Percentiles rank a stretch among this genome's conserved stretches.
Evolutionary conservation across 2,888 invertebrate species (phyloP).

Genomic region (Carabus problematicus): DNA sequence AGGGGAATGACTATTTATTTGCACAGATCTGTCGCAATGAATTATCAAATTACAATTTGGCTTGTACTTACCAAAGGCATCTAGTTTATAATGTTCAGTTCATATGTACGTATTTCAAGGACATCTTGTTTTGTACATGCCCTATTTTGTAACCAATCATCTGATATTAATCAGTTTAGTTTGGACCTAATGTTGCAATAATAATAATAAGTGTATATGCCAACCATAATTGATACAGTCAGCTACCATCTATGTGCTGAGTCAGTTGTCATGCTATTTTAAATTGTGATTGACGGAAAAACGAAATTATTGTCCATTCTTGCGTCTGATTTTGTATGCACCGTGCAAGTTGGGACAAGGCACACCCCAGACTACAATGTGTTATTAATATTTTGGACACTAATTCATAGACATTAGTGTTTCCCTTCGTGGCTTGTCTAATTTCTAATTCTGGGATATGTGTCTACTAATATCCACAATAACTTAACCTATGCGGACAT

Average conservation of each 20-base stretch:
- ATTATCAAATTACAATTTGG: neutral
- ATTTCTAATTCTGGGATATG: slow-evolving; percentile 3
- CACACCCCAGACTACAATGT: slow-evolving; percentile 5
- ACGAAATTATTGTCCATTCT: neutral
- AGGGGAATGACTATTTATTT: no score
- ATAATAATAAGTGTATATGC: no score
- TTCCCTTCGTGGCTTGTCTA: neutral
- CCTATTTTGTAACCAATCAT: slow-evolving; percentile 13
- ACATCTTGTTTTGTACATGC: neutral
- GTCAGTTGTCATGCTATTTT: neutral
- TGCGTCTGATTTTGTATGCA: slow-evolving; percentile 5
- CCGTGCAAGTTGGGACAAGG: neutral
- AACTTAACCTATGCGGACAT: no score
- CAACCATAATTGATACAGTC: no score
- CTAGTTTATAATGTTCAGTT: slow-evolving; percentile 3
- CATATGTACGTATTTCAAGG: slow-evolving; percentile 7
- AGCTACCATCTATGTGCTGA: no score
- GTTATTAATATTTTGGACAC: slow-evolving; percentile 7
- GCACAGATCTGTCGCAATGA: no score
- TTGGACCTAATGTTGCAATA: no score
- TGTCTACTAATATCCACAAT: neutral
- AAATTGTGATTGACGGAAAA: slow-evolving; percentile 5
- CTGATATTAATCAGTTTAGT: slow-evolving; percentile 4
- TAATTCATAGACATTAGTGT: neutral
- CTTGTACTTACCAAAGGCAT: neutral